Base-by-base conservation (phyloP, 2,797 vertebrate species). In the Picus viridis region DNA sequence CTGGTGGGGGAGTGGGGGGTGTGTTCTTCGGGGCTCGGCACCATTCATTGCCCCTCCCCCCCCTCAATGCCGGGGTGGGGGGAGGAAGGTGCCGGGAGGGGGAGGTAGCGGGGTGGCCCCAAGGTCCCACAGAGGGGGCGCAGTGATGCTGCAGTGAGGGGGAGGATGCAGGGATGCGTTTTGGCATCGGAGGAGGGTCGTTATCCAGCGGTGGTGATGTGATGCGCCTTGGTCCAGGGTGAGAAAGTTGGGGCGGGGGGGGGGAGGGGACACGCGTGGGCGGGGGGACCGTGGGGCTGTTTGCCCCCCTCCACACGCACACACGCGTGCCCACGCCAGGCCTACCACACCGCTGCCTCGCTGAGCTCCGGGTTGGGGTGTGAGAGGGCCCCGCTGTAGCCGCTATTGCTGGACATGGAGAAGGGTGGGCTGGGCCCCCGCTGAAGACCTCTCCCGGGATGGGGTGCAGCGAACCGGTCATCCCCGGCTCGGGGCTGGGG, bases 361-460 rank as follows among this genome's bases (percentile, higher is more conserved):
- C 98, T 99, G 98, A 99, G 98, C 97, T 99, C 99, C 82, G 98
- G 98, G 97, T 98, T 98, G 93, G 99, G 98, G 96, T 99, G 99
- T 87, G 99, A 98, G 97, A 99, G 98, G 10, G 98, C 98, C 88
- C 98, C 98, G 84, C 98, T 99, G 98, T 99, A 99, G 97, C 98
- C 99, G 96, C 98, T 98, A 97, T 98, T 98, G 97, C 98, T 98
- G 96, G 98, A 98, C 98, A 99, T 97, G 87, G 99, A 98, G 98
- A 99, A 99, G 3, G 99, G 99, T 3, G 99, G 99, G 93, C 99
- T 99, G 84, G 99, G 99, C 26, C 99, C n/a, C 98, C 98, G 41
- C 98, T 98, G 88, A 99, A 99, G 36, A 98, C 98, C 90, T 99
- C 99, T 45, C 98, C 99, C 0, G 98, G 98, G 89, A 99, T 98